Base-by-base conservation (phyloP, 2,888 invertebrate genomes). In the Drosophila atripex region DNA sequence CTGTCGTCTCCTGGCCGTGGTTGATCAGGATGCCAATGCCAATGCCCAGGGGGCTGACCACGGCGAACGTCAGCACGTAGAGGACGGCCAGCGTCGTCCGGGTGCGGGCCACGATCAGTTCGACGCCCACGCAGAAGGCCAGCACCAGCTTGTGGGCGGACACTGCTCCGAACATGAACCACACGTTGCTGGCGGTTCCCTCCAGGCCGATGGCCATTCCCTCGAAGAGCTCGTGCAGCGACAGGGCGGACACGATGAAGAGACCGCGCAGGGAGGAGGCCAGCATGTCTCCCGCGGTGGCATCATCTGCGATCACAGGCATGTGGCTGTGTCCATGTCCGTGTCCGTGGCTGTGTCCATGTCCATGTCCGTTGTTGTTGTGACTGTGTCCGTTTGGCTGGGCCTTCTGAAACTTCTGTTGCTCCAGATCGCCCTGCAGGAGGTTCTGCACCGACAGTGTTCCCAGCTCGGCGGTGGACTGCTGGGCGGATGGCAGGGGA, bases 121-220 rank as follows among this genome's bases (percentile, higher is more conserved):
- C 96, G 12, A 97, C 94, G 3, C 97, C 97, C 55, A 97, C 96
- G 89, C 97, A 97, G 90, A 97, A 97, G 0, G 97, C 96, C 69
- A 97, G 95, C 12, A 97, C 96, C 53, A 97, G 93, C 90, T 97
- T 97, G 91, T 97, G 97, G 0, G 96, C 95, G 0, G 96, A 94
- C 3, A 97, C 94, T 0, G 97, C 97, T 4, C 94, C 96, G 87
- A 97, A 95, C 94, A 97, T 95, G 90, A 96, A 96, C 93, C 95
- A 95, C 11, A 95, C 94, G 38, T 93, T 93, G 0, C 90, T 86
- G 3, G 93, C 92, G 30, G 94, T 93, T 8, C 93, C 92, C 88
- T 96, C 96, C 60, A 97, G 90, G 0, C 97, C 97, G 14, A 97
- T 95, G 18, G 97, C 95, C 56, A 97, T 92, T 18, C 97, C 97